phyloP scores from a whole-genome alignment of 2,888 invertebrate species.

The Oscheius sp. region DNA sequence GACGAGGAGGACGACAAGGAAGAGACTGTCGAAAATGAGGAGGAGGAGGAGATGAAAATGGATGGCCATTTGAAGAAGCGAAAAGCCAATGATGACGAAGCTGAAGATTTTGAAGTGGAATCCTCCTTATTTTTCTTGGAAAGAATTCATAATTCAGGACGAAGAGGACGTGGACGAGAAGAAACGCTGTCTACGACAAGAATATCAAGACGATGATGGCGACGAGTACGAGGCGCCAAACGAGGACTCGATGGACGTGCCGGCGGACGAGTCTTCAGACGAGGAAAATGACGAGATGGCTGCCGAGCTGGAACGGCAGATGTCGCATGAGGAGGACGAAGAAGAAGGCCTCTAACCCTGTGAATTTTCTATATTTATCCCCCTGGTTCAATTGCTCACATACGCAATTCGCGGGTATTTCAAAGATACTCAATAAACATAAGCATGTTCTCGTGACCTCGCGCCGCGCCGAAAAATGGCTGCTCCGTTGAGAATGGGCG shows the following conservation, averaged over 20 bases:
- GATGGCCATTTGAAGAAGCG: not conserved
- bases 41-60: constrained; percentile 42
- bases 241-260: constrained; percentile 28
- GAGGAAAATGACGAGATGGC: constrained; percentile 61
- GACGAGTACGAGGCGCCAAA: constrained; percentile 23
- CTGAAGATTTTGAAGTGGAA: constrained; percentile 14
- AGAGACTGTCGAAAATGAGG: constrained; percentile 15
- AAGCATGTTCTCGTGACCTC: not conserved
- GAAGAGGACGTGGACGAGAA: constrained; percentile 41
- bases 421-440: constrained; percentile 21
- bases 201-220: constrained; percentile 24
- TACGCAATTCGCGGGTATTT: constrained; percentile 10
- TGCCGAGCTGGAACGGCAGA: constrained; percentile 54
- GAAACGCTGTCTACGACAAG: constrained; percentile 11
- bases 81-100: constrained; percentile 12
- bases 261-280: constrained; percentile 39
- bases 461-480: too few relatives aligned
- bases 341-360: not conserved
- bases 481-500: too few relatives aligned
- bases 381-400: not conserved
- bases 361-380: too few relatives aligned
- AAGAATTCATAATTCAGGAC: constrained; percentile 10
- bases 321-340: constrained; percentile 36
- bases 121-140: too few relatives aligned
- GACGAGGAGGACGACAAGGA: constrained; percentile 41